Conservation (phyloP, 2,888 invertebrate genomes). For the Itoplectis maculator region DNA sequence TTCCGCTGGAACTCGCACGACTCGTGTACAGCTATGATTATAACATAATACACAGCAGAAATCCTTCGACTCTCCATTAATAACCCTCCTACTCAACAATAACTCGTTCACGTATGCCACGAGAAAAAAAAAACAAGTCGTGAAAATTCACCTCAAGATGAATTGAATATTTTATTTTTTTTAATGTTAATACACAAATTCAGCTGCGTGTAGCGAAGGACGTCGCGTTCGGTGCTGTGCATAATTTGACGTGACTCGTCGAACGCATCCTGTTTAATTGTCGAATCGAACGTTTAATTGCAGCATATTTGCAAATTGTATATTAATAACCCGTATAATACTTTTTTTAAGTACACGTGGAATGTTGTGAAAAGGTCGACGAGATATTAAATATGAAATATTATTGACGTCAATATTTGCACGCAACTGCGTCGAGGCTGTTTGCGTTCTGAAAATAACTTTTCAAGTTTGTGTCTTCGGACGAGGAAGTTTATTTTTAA, state of each 20-base stretch:
- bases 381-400: not conserved
- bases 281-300: no score
- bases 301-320: conserved; percentile 4
- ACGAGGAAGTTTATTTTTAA: no score
- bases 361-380: not conserved
- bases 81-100: not conserved
- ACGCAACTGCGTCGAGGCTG: not conserved
- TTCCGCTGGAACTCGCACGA: conserved; percentile 17
- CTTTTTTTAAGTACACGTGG: not conserved
- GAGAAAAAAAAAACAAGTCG: not conserved
- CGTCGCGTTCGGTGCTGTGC: conserved; percentile 12
- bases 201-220: conserved; percentile 16
- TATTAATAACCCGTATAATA: not conserved
- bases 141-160: not conserved
- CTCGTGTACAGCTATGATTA: conserved; percentile 36
- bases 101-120: not conserved
- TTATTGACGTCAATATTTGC: not conserved
- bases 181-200: not conserved
- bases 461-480: not conserved
- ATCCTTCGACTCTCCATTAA: conserved; percentile 7
- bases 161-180: not conserved
- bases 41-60: conserved; percentile 9
- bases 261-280: no score
- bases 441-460: not conserved
- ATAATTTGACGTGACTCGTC: no score